Percentiles rank a stretch among this genome's conserved stretches.
phyloP scores from a whole-genome alignment of 64 coral and sea anemone species.

The Pachyseris speciosa region DNA sequence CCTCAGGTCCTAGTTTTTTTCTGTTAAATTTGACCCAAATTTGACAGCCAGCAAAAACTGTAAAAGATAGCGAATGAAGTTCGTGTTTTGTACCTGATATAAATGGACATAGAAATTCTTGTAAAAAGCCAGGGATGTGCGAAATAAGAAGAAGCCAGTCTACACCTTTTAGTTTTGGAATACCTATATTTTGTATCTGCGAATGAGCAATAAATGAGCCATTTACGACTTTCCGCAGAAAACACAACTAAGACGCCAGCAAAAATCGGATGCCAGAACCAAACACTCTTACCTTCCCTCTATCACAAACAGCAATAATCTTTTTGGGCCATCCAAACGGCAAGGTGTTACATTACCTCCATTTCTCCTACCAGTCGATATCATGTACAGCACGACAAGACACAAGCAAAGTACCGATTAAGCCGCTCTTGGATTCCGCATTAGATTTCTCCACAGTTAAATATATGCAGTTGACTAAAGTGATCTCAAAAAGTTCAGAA shows the following conservation, averaged over 20 bases:
- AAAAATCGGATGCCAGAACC: neutral
- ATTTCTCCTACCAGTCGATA: neutral
- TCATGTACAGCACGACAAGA: neutral
- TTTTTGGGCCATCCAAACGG: neutral
- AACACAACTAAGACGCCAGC: neutral
- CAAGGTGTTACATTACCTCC: conserved; percentile 11
- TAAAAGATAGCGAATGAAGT: neutral
- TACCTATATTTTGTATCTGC: neutral
- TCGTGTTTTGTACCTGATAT: conserved; percentile 29
- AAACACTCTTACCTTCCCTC: neutral
- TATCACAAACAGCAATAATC: conserved; percentile 19
- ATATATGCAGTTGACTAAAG: conserved; percentile 11
- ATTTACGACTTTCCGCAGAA: neutral
- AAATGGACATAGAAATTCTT: conserved; percentile 14
- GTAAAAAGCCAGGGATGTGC: neutral
- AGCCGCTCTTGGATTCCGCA: neutral
- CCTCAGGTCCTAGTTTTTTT: conserved; percentile 29
- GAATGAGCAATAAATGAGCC: neutral
- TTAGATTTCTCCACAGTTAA: neutral
- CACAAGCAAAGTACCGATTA: neutral
- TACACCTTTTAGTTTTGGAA: neutral
- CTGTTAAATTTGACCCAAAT: conserved; percentile 5
- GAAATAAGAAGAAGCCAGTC: neutral
- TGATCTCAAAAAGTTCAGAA: conserved; percentile 1
- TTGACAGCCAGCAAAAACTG: neutral